Base-by-base conservation (phyloP, 92 coral and sea anemone genomes). In the Plumapathes pennacea region DNA sequence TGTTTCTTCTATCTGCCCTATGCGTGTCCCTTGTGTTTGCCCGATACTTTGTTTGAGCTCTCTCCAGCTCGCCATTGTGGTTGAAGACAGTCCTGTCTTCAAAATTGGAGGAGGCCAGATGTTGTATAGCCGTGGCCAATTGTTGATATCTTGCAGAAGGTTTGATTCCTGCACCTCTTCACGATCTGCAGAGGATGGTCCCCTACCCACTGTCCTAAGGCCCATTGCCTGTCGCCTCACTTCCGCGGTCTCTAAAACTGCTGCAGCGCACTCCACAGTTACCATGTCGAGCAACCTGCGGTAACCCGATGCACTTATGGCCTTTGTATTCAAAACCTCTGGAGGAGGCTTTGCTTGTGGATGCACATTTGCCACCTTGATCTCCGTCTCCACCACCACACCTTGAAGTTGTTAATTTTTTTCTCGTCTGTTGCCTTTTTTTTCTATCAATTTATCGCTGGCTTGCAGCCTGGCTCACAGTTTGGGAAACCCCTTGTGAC, bases 141-240 rank as follows among this genome's bases (percentile, higher is more conserved):
- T 19, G 41, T 22, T 21, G 28, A 43, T 14, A 20, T 48, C 27
- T 22, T 28, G 38, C 31, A 36, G 28, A 27, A 27, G 19, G 57
- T 46, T 47, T 34, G 20, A 34, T 37, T 55, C 26, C 47, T 40
- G 25, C 44, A 25, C 51, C 45, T 71, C 54, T 5, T 8, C 25
- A 5, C 69, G 50, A 26, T 57, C 68, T 17, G 68, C 68, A 12
- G 77, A 51, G 34, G 68, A 57, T 25, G 77, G 77, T 22, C 77
- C 77, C 0, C 40, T 36, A 20, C 68, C 68, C 31, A 70, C 47
- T 5, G 77, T 70, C 36, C 32, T 70, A n/a, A 23, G 68, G 4
- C 68, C 68, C 28, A n/a, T 32, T n/a, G 6, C 51, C 41, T 65
- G 72, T 5, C 62, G 44, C 57, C 36, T 63, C n/a, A 58, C 65